Evolutionary conservation across 2,113 vertebrate species (phyloP).

Genomic region (Chaenogobius annularis): DNA sequence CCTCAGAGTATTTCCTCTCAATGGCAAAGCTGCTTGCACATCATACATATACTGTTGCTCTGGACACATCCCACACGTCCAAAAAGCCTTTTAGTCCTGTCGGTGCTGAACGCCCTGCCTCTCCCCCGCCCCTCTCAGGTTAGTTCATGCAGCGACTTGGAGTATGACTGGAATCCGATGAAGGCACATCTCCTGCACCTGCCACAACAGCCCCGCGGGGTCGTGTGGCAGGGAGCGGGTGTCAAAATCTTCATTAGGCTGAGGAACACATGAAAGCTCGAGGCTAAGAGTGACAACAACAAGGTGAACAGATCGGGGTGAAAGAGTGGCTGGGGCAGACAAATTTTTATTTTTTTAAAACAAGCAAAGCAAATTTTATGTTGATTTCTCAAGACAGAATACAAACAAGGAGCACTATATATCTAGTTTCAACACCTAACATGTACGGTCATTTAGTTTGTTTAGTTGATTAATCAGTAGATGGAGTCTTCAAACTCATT

Average conservation of each 20-base stretch:
- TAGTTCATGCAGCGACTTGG: constrained; percentile 44
- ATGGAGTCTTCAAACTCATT: too few relatives aligned
- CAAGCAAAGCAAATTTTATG: too few relatives aligned
- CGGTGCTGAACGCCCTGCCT: not conserved
- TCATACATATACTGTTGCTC: constrained; percentile 10
- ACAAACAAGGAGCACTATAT: too few relatives aligned
- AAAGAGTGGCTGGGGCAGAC: not conserved
- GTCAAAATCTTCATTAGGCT: constrained; percentile 28
- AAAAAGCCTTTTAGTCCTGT: not conserved
- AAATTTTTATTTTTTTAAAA: too few relatives aligned
- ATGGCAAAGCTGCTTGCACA: not conserved
- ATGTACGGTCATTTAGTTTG: too few relatives aligned
- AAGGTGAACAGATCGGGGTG: constrained; percentile 14
- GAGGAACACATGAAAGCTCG: constrained; percentile 2
- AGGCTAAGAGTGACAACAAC: constrained; percentile 1
- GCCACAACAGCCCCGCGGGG: constrained; percentile 30
- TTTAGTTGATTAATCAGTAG: too few relatives aligned
- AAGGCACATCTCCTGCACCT: constrained; percentile 26
- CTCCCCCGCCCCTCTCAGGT: constrained; percentile 36
- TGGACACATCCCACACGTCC: constrained; percentile 9
- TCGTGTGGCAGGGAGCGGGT: constrained; percentile 5
- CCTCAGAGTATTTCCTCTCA: not conserved
- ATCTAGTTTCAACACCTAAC: too few relatives aligned
- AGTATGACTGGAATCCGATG: constrained; percentile 56
- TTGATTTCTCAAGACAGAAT: too few relatives aligned